Base-by-base conservation (phyloP, 35 echinoderm and acorn worm genomes). In the Ophiothrix spiculata region DNA sequence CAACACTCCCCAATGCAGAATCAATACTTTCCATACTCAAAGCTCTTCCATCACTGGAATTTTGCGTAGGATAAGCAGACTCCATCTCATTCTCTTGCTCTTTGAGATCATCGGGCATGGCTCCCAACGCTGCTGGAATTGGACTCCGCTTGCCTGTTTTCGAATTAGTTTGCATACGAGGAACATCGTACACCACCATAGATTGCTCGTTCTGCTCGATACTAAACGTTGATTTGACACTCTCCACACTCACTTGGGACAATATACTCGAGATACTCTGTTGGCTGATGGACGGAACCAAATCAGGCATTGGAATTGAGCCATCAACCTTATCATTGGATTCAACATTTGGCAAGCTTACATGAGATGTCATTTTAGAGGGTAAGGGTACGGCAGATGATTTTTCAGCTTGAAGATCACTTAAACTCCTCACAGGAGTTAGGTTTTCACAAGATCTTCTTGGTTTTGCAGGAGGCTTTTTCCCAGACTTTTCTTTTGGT, bases 211-310 rank as follows among this genome's bases (percentile, higher is more conserved):
- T 77, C 15, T 37, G 36, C 79, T 92, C 90, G 12, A 92, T 32
- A 78, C 89, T 91, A 69, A 95, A 91, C 33, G 75, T 82, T 31
- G 93, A 95, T 35, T 88, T 91, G 4, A 80, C 81, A 81, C 93
- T 95, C 19, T 82, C 1, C 23, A 84, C 81, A 77, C 85, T 95
- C 38, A 91, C 79, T 46, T 42, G 76, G 38, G 93, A 95, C 31
- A 95, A 54, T 4, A 95, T 64, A 63, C 93, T 95, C 0, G 93
- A 95, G 28, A 95, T 39, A 79, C 93, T 95, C 38, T 76, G 56
- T 56, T 95, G 89, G 42, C 93, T 95, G 12, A 76, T 45, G 41
- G 82, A 86, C 28, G 23, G 82, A 39, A 60, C 77, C 86, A 87
- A 33, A 16, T 31, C 49, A n/a, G n/a, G n/a, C n/a, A n/a, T n/a